Base-by-base conservation (phyloP, 2,797 vertebrate species). In the Columba guinea region DNA sequence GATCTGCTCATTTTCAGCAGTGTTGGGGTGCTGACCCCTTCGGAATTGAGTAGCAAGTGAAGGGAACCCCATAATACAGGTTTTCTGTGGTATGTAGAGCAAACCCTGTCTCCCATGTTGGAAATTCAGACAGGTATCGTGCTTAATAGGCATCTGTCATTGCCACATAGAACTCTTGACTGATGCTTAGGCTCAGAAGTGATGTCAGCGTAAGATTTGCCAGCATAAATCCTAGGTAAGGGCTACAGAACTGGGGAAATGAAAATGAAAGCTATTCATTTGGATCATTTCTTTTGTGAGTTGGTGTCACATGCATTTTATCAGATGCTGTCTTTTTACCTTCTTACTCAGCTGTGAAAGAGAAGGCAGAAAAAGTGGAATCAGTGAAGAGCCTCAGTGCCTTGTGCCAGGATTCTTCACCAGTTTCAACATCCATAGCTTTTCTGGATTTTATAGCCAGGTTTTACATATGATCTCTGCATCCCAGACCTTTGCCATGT, bases 361-460 rank as follows among this genome's bases (percentile, higher is more conserved):
- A 85, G 53, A 79, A 74, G 49, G 67, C 39, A 90, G 55, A 85
- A 88, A 65, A 7, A 51, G 2, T 3, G 2, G 44, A 87, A 70
- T 84, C 28, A 6, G 10, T 49, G 64, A 82, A 75, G 49, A 82
- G 28, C 52, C 48, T 90, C 26, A 63, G 21, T 1, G 1, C 53
- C 65, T 32, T 81, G 21, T 73, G 67, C 53, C 48, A 69, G 65
- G 73, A 52, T 90, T 94, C 76, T 76, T 82, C 34, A 62, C 21
- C 2, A 4, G 39, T 93, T 94, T 90, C 62, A 76, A 41, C 68
- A 83, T 79, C 85, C 3, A 3, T 92, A 62, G 49, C 35, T 84
- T 48, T 88, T 94, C 85, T 90, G 95, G 80, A 87, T 93, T 94
- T 94, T 88, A 77, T 71, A 94, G 58, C 83, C 83, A 82, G 90